Percentiles rank a stretch among this genome's conserved stretches.
phyloP scores from a whole-genome alignment of 1,140 invertebrate genomes.

The Adoxophyes honmai region DNA sequence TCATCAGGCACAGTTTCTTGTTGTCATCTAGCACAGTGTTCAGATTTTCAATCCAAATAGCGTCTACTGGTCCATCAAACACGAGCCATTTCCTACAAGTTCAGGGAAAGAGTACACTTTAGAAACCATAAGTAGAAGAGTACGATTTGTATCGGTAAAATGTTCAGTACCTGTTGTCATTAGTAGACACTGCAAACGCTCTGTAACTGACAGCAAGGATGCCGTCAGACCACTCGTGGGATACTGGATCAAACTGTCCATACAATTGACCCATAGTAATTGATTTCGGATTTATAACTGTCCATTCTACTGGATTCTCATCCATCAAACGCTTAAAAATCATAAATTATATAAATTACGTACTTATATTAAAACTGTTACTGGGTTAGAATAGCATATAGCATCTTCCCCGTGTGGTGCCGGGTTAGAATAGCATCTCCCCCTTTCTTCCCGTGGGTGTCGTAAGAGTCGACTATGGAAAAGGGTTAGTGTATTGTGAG shows the following conservation, averaged over 20 bases:
- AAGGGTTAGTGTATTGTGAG: too few species aligned
- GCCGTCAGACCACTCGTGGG: conserved; percentile 97
- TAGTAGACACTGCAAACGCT: conserved; percentile 90
- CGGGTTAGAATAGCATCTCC: too few species aligned
- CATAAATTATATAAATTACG: neutral
- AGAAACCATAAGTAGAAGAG: too few species aligned
- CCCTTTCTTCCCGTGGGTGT: too few species aligned
- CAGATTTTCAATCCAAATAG: conserved; percentile 98
- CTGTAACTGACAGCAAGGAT: conserved; percentile 95
- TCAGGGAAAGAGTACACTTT: too few species aligned
- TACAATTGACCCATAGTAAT: conserved; percentile 98
- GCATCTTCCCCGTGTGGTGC: too few species aligned
- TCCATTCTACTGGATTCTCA: conserved; percentile 93
- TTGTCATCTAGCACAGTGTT: conserved; percentile 98
- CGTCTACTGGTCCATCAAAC: conserved; percentile 97
- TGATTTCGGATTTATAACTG: conserved; percentile 96
- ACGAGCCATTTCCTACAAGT: conserved; percentile 92
- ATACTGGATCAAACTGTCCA: conserved; percentile 95
- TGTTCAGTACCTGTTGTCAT: conserved; percentile 79
- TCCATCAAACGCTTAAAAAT: conserved; percentile 81
- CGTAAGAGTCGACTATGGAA: too few species aligned
- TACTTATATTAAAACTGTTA: too few species aligned
- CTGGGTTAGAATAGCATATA: too few species aligned
- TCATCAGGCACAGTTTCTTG: conserved; percentile 95
- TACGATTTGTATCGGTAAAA: neutral